Evolutionary conservation across 2,888 invertebrate genomes (phyloP), one percentile per base, ranked within the genome.

Genomic region (Lymantria dispar): DNA sequence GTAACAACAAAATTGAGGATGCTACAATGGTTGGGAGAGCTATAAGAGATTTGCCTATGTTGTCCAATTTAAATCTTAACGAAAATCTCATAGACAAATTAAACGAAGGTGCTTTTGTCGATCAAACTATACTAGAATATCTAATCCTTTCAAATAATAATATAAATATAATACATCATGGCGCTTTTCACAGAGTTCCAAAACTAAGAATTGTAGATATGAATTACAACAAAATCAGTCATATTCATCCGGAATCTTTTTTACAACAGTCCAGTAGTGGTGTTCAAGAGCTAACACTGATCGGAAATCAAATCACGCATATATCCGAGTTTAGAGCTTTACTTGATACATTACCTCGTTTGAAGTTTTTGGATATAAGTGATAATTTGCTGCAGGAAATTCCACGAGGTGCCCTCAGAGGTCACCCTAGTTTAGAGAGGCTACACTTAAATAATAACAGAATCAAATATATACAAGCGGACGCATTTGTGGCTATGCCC

Each of bases 401-500:
- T 60, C 95, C 96, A 5, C 95, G 94, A 72, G 97, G 96, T 0
- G 94, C 95, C 0, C 76, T 97, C 9, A 91, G 95, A 66, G 96
- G 97, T 1, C 97, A 97, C 74, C 94, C 95, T 0, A 95, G 94
- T 46, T 79, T 98, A 60, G 97, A 97, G 81, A 93, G 96, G 63
- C 86, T 97, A 33, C 95, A 97, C 85, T 88, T 97, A 50, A 95
- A 96, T 74, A 94, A 95, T 78, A 98, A 98, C 71, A 93, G 93
- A 58, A 92, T 97, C 45, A 93, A 93, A 53, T 92, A 93, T 45
- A 94, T 97, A 50, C 95, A 96, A 67, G 91, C 95, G 38, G 96
- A 97, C 73, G 95, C 97, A 0, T 95, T 98, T 73, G 93, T 94
- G 74, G 95, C 95, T 12, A 95, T 98, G 95, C 96, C 96, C 0